Evolutionary conservation across 2,113 vertebrate species (phyloP).

Genomic region (Bubalus kerabau): DNA sequence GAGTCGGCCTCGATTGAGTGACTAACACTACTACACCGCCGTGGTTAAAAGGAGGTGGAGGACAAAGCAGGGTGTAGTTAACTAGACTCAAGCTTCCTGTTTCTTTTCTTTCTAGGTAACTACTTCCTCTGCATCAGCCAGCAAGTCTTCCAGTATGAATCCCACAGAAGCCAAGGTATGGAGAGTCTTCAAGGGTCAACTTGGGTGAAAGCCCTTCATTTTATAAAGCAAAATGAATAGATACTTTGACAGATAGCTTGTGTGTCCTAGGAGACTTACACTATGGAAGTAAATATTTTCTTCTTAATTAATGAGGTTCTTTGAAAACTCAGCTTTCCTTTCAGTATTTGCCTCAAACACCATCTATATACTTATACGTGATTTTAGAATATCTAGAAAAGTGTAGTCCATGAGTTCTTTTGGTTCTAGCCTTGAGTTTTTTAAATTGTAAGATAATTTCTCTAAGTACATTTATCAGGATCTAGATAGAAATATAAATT

Average conservation of each 20-base stretch:
- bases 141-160: conserved; percentile 67
- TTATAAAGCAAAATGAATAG: background rate
- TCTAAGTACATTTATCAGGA: background rate
- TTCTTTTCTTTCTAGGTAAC: conserved; percentile 49
- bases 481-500: background rate
- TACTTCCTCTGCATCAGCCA: background rate
- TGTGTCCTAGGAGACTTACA: background rate
- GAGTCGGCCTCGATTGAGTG: background rate
- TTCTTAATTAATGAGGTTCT: background rate
- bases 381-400: background rate
- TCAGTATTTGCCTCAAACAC: background rate
- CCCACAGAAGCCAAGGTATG: conserved; percentile 78
- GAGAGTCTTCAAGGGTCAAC: background rate
- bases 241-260: background rate
- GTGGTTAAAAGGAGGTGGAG: background rate
- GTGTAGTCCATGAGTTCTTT: background rate
- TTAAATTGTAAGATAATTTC: background rate
- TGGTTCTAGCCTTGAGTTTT: background rate
- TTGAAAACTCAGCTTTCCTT: background rate
- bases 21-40: background rate
- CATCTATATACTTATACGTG: background rate
- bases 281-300: background rate
- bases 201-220: background rate
- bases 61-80: background rate
- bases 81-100: background rate